Base-by-base conservation (phyloP, 2,888 invertebrate genomes). In the Drosophila pullipes region DNA sequence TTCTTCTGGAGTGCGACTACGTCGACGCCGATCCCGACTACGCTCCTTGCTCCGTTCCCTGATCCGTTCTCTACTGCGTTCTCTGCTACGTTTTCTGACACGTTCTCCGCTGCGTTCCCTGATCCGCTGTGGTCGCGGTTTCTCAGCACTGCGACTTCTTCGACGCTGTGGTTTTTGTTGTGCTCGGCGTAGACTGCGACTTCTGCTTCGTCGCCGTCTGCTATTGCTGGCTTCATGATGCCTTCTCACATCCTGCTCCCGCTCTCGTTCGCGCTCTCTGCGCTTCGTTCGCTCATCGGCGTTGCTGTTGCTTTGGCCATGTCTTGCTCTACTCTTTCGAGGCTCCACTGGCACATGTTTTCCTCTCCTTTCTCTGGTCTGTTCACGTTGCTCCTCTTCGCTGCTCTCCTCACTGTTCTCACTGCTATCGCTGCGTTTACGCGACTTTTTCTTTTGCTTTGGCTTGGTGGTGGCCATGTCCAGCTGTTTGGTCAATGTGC, bases 401-500 rank as follows among this genome's bases (percentile, higher is more conserved):
- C 22, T 68, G 30, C 47, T 39, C 13, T 55, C 44, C 7, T 22
- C 30, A 2, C 18, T 53, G 18, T 25, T 58, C 3, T 33, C 16
- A 41, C 22, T 67, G 53, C 31, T 41, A 13, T 47, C 63, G 31
- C 61, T 75, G 22, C 66, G 69, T 11, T 70, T 49, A 13, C 41
- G 64, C 0, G 74, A 68, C 10, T 63, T 83, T 7, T 71, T 72
- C 30, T 76, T 77, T 25, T 70, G 67, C 61, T 79, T 82, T 59
- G 47, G 47, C 85, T 85, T 33, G 82, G 82, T 84, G 18, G 91
- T 84, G 0, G 92, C 92, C 81, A 92, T 92, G 57, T 93, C 93
- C n/a, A 94, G 78, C 65, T 94, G 93, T 37, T 93, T 92, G 3
- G 92, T 91, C 49, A 94, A 83, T 0, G 93, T 93, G 25, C 93